Evolutionary conservation across 92 coral and sea anemone genomes (phyloP), one percentile per base, ranked within the genome.

Genomic region (Micromussa lordhowensis): DNA sequence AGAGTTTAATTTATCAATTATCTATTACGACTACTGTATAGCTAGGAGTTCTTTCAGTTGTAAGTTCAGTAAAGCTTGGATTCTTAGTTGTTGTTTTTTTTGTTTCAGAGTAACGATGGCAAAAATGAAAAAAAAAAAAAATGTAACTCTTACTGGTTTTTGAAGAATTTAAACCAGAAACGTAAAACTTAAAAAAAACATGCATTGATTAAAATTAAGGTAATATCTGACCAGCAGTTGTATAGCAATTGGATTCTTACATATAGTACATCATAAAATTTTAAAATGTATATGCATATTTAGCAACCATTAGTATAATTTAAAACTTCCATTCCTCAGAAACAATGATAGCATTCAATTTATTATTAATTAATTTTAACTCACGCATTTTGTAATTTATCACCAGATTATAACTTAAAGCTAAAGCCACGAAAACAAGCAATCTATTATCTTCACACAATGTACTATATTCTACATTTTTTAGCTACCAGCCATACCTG

Each of bases 151-250:
- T 44, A 8, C 51, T 44, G 5, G 34, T 2, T 66, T 66, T 26
- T 26, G 18, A 66, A 66, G 26, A 63, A 63, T n/a, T n/a, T 24
- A n/a, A 66, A 26, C 32, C 71, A 66, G 32, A 11, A 26, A n/a
- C 16, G 12, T 54, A 54, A 16, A 66, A 24, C 26, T 61, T 61
- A 61, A 61, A 58, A 10, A 7, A 22, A 61, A 61, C 68, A 61
- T 24, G 9, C n/a, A 24, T 44, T 44, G 26, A 61, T 5, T 61
- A 5, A 0, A 5, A 7, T 21, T 31, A 16, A 32, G 34, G 16
- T 15, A 35, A 38, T 8, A 9, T 49, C 77, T 82, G 86, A 68
- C 86, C 77, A 68, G 86, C 86, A 82, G 86, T 82, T 68, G 49
- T 26, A 64, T n/a, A 16, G 48, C 10, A 36, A 58, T 19, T 24